Base-by-base conservation (phyloP, 1,140 invertebrate species). In the Piezodorus guildinii region DNA sequence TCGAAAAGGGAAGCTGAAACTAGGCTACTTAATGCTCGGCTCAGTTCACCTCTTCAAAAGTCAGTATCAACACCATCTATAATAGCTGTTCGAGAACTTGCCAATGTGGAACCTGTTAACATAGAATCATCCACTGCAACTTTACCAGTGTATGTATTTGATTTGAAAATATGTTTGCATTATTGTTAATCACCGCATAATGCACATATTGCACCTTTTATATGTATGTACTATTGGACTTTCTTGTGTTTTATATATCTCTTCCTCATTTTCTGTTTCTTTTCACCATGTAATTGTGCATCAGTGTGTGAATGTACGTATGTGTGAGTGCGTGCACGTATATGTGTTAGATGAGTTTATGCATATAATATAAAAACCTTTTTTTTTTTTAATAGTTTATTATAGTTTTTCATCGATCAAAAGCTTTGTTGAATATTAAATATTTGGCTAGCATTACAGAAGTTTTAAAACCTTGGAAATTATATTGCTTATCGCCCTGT, bases 41-140 rank as follows among this genome's bases (percentile, higher is more conserved):
- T 91, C 68, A 60, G 23, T 30, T 66, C 65, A 39, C 88, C 88
- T 60, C 79, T 94, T 62, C 90, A 93, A 74, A 94, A 94, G 77
- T 91, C 89, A 58, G 84, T 93, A 66, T 94, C 91, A 14, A 93
- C 90, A 25, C 90, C 90, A 23, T 93, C 90, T 62, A 90, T 91
- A 65, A 83, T 90, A 34, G 86, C 85, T 61, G 83, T 83, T 56
- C 77, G 83, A 66, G 81, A 77, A 66, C 76, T 77, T 52, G 72
- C 72, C 34, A 71, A 70, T 63, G 71, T 72, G 23, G 64, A 72
- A 49, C 62, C 65, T 16, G 54, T 54, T 27, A 17, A 62, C 21
- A 65, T 63, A 54, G 66, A 65, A 54, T 54, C 62, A 72, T 27
- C 75, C 74, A 68, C 76, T 16, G 60, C 75, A 3, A 77, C 73